These are phyloP conservation scores for Eupithecia tripunctaria DNA, from an alignment of 2,888 invertebrate genomes.

Conservation along the genomic window DNA sequence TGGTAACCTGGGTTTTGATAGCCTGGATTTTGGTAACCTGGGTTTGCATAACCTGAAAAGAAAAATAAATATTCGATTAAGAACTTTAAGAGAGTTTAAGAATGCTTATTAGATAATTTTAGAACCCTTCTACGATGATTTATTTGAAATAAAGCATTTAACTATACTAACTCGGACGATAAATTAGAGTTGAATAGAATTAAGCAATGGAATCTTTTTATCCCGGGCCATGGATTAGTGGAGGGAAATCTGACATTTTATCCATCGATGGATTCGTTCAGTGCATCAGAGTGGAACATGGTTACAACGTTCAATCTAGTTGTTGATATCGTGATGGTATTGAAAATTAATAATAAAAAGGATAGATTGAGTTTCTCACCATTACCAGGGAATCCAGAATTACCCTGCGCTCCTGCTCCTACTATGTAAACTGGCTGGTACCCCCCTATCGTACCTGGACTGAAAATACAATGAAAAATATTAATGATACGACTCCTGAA, in stretches of 20 bases:
- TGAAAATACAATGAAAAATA: constrained; percentile 44
- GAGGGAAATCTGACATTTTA: not conserved
- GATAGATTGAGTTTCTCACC: constrained; percentile 46
- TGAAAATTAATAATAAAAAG: not conserved
- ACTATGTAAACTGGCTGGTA: constrained; percentile 79
- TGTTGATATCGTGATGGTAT: not conserved
- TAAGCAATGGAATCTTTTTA: not conserved
- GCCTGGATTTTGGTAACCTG: constrained; percentile 55
- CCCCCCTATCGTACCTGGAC: constrained; percentile 74
- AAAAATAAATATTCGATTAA: not conserved
- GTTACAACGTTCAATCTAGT: not conserved
- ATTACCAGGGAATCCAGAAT: constrained; percentile 52
- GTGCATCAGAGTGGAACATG: no score
- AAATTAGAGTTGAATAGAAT: not conserved
- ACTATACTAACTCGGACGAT: not conserved
- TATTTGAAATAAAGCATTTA: not conserved
- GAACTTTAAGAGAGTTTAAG: not conserved
- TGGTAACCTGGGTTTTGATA: constrained; percentile 49
- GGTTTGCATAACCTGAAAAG: constrained; percentile 68
- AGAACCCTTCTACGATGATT: not conserved
- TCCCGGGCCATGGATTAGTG: not conserved
- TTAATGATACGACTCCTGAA: not conserved
- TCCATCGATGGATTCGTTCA: not conserved
- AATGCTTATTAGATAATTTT: not conserved
- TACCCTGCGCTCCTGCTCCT: constrained; percentile 70